These are phyloP conservation scores for Miniopterus natalensis DNA, from an alignment of 2,113 vertebrate genomes.

Conservation along the genomic window DNA sequence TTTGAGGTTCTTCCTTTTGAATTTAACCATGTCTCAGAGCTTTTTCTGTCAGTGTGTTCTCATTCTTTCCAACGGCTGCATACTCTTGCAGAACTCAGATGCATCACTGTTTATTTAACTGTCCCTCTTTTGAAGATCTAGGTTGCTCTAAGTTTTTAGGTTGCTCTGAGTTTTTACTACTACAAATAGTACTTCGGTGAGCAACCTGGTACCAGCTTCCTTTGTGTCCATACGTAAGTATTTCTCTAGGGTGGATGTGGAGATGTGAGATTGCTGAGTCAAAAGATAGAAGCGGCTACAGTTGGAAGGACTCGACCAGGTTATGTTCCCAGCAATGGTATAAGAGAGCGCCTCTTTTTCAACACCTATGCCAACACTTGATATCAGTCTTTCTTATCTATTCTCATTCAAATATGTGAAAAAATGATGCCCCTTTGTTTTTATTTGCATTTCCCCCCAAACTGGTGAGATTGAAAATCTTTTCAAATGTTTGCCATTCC, in stretches of 20 bases:
- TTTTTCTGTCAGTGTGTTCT: slow-evolving; percentile 30
- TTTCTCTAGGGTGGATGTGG: neutral
- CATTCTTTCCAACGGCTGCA: slow-evolving; percentile 21
- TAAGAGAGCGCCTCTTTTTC: neutral
- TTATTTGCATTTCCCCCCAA: neutral
- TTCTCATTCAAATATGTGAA: neutral
- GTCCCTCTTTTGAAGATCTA: neutral
- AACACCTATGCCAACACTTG: neutral
- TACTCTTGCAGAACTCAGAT: neutral
- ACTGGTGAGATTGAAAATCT: neutral
- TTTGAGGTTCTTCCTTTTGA: neutral
- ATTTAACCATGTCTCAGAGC: neutral
- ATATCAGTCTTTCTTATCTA: neutral
- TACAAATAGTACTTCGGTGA: neutral
- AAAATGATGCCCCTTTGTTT: neutral
- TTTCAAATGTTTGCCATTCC: neutral
- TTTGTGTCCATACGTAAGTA: neutral
- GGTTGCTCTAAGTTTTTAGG: neutral
- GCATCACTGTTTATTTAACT: neutral
- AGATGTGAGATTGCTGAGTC: neutral
- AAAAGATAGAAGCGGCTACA: neutral
- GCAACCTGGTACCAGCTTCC: neutral
- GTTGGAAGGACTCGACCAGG: neutral
- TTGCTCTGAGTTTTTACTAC: neutral
- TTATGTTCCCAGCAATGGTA: neutral